Evolutionary conservation across 53 echinoderm and acorn worm species (phyloP), one percentile per base, ranked within the genome.

Genomic region (Echinometra lucunter): DNA sequence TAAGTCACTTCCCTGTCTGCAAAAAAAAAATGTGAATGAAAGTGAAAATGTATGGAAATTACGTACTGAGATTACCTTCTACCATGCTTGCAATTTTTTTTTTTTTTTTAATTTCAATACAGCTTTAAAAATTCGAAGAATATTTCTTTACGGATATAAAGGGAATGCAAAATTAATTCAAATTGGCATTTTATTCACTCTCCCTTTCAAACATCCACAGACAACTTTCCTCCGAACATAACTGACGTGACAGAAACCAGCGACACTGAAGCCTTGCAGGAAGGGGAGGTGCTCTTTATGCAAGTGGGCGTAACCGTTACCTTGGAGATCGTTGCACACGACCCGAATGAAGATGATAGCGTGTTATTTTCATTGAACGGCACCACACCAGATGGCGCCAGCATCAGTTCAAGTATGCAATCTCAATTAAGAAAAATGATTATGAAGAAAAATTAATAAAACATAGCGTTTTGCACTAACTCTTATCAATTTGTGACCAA

Each of bases 241-340:
- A 85, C 85, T 11, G 6, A 28, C 47, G 85, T 85, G 47, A 47
- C 6, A 47, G 85, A 85, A 47, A 45, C 0, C 1, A 53, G 11
- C 11, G 4, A n/a, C 6, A 85, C 85, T 27, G 30, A 49, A n/a
- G 85, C 85, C 2, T n/a, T 85, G 16, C 85, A 85, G 15, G 85
- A 85, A 49, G 85, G n/a, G 27, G 85, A 85, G 3, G 28, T 85
- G 27, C 47, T 85, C 49, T 13, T 49, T 15, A 28, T 85, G 49
- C 28, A 85, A 85, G 85, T 85, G 49, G 85, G 85, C 85, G 85
- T 85, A 40, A 47, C 45, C 47, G 85, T 85, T 47, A 85, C 85
- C 49, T 85, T 85, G 49, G 30, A 85, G 53, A 85, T 85, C 30
- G 18, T 9, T 11, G 85, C 85, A 85, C 30, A 85, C 49, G 85